phyloP scores from a whole-genome alignment of 2,797 vertebrate genomes.

The Phoebastria nigripes region DNA sequence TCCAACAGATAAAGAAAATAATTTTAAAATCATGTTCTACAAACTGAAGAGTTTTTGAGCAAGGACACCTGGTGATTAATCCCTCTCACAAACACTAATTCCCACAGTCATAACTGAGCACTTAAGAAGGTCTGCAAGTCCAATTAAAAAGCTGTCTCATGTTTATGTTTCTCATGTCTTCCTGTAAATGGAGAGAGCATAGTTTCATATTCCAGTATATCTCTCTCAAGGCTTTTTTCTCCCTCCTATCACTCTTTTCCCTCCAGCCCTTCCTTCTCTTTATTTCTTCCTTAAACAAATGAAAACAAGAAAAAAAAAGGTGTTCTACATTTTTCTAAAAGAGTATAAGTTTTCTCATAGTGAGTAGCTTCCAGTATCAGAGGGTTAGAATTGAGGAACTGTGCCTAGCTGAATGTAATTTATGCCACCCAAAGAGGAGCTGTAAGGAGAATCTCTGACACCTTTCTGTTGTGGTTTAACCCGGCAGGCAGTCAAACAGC shows the following conservation, averaged over 20 bases:
- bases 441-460: neutral
- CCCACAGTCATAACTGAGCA: neutral
- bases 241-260: neutral
- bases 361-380: neutral
- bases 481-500: too few species aligned
- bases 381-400: neutral
- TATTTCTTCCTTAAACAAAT: neutral
- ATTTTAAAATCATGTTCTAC: neutral
- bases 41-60: neutral
- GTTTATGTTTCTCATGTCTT: neutral
- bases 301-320: fast-evolving
- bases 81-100: neutral
- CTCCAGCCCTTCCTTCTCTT: neutral
- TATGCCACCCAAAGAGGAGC: neutral
- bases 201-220: neutral
- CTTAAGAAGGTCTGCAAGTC: neutral
- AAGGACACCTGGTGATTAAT: neutral
- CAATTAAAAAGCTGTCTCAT: neutral
- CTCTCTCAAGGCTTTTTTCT: fast-evolving
- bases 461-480: too few species aligned
- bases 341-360: neutral
- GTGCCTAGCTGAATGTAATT: neutral
- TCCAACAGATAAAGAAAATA: neutral
- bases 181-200: neutral
- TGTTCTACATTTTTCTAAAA: neutral